Base-by-base conservation (phyloP, 2,797 vertebrate genomes). In the Psittacula derbiana region DNA sequence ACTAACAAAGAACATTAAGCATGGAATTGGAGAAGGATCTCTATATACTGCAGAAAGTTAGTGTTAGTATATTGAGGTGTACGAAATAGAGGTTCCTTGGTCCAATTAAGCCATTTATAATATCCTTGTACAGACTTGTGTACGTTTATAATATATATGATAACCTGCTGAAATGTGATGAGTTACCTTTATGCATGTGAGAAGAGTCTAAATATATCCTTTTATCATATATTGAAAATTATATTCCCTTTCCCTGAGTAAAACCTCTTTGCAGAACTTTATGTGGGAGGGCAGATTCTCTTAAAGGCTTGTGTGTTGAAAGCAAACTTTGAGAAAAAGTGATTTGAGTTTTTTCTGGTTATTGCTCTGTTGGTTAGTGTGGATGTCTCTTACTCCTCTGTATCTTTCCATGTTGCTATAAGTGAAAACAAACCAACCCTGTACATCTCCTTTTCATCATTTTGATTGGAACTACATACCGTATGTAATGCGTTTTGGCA, bases 401-500 rank as follows among this genome's bases (percentile, higher is more conserved):
- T 94, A 44, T 75, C 76, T 96, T 93, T 93, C 96, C 69, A n/a
- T 67, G 53, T 94, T 92, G 65, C 83, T 94, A 1, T 72, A 69
- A 96, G 93, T 94, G 83, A 88, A 91, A 94, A 93, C 74, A 91
- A 41, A 91, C 86, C 31, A 20, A 0, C 17, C 38, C 53, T 76
- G 80, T 91, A 66, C 90, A 69, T 97, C 88, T 92, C 92, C 94
- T 94, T 97, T 97, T 95, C 95, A 94, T 97, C 96, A 82, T 96
- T 97, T 96, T 96, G 97, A 97, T 97, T 96, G 97, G 96, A 97
- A 97, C 96, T 94, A 94, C 94, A 92, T 91, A 93, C 97, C 97
- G 92, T 94, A 89, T 90, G 85, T 98, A 97, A 98, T 97, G 87
- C 78, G 89, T 96, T 96, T 96, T 98, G 97, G 98, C 97, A 98